These are phyloP conservation scores for Gavia stellata DNA, from an alignment of 2,113 vertebrate genomes.

Conservation along the genomic window DNA sequence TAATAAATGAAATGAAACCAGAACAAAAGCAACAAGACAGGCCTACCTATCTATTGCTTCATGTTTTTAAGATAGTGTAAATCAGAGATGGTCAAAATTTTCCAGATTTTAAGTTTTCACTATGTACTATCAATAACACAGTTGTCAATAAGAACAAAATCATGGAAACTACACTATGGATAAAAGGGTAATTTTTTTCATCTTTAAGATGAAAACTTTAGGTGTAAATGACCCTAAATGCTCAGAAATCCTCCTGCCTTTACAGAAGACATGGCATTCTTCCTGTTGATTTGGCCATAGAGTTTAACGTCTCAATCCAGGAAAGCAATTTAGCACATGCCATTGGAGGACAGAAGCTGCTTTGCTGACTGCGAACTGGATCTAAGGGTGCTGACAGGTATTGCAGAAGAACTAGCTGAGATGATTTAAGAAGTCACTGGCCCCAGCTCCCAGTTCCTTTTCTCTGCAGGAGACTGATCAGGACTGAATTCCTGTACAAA, in stretches of 20 bases:
- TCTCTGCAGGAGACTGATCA: background rate
- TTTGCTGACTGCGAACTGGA: background rate
- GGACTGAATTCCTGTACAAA: background rate
- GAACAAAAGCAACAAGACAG: background rate
- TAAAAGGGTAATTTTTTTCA: background rate
- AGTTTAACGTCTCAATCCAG: background rate
- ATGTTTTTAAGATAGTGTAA: background rate
- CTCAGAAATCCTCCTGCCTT: background rate
- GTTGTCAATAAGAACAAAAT: background rate
- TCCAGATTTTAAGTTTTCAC: background rate
- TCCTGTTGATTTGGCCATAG: background rate
- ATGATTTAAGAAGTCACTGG: background rate
- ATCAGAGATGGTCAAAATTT: background rate
- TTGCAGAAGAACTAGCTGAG: background rate
- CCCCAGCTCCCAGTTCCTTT: background rate
- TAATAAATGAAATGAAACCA: background rate
- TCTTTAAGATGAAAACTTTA: background rate
- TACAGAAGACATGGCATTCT: background rate
- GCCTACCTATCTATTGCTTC: background rate
- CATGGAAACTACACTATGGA: background rate
- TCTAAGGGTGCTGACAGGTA: background rate
- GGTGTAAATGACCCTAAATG: background rate
- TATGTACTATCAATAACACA: background rate
- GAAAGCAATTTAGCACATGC: background rate
- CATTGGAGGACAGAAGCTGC: background rate